Conservation (phyloP, 2,888 invertebrate species). For the Sthenelais limicola region DNA sequence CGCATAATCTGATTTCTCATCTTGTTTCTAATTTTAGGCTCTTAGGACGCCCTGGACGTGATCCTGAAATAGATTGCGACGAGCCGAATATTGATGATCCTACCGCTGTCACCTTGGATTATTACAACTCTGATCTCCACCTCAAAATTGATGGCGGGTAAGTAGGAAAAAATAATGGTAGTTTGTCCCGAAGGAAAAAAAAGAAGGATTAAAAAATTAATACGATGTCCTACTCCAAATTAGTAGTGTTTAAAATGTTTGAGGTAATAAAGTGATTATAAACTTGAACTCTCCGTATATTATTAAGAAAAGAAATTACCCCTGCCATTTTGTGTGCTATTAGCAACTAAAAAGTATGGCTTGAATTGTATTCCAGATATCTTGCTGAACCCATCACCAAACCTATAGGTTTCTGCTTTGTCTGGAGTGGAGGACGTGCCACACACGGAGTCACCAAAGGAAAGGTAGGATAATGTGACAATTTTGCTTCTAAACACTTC, state of each 20-base stretch:
- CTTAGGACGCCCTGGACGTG: slow-evolving; percentile 14
- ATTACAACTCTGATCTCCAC: slow-evolving; percentile 69
- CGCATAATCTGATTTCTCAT: too few species aligned
- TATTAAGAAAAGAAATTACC: too few species aligned
- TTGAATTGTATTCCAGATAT: slow-evolving; percentile 73
- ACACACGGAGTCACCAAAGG: slow-evolving; percentile 87
- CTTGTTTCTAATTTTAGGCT: not conserved
- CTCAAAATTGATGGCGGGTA: slow-evolving; percentile 67
- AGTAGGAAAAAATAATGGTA: too few species aligned
- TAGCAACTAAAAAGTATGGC: too few species aligned
- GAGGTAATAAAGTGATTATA: too few species aligned
- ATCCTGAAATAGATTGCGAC: slow-evolving; percentile 46
- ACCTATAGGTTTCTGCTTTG: slow-evolving; percentile 88
- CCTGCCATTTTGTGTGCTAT: too few species aligned
- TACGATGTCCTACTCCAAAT: too few species aligned
- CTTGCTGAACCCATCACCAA: slow-evolving; percentile 85
- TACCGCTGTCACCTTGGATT: slow-evolving; percentile 56
- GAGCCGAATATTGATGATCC: not conserved
- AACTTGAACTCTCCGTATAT: too few species aligned
- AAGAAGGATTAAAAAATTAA: not conserved
- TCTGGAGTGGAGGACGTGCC: slow-evolving; percentile 94
- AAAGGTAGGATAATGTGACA: slow-evolving; percentile 85
- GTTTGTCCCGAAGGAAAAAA: not conserved
- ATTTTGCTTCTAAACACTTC: not conserved
- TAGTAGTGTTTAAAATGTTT: too few species aligned